Evolutionary conservation across 2,888 invertebrate species (phyloP).

Genomic region (Sericinus montela): DNA sequence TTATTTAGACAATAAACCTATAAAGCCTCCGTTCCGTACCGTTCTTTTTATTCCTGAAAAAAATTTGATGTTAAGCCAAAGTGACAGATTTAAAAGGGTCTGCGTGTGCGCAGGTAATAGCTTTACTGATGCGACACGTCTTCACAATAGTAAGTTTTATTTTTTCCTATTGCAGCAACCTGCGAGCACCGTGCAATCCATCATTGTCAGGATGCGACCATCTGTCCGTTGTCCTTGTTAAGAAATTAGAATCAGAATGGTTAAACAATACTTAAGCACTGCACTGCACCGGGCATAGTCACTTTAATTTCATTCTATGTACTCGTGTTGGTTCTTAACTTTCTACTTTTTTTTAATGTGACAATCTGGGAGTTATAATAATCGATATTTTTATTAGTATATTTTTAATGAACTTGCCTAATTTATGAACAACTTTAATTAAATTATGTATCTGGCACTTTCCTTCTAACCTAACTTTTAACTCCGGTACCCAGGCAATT

Average conservation of each 20-base stretch:
- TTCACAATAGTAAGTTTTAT: slow-evolving; percentile 50
- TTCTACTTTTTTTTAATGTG: neutral
- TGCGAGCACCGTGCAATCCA: slow-evolving; percentile 51
- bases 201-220: slow-evolving; percentile 62
- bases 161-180: slow-evolving; percentile 47
- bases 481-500: no score
- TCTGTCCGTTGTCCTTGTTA: slow-evolving; percentile 66
- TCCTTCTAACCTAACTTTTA: no score
- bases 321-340: neutral
- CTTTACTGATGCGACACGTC: slow-evolving; percentile 45
- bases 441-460: no score
- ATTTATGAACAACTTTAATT: no score
- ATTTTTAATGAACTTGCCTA: no score
- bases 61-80: slow-evolving; percentile 40
- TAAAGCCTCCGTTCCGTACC: no score
- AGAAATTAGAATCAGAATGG: slow-evolving; percentile 68
- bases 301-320: neutral
- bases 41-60: slow-evolving; percentile 11
- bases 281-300: slow-evolving; percentile 29
- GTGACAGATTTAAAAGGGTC: slow-evolving; percentile 61
- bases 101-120: slow-evolving; percentile 58
- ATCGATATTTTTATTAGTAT: no score
- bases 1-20: slow-evolving; percentile 2
- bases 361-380: no score
- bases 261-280: slow-evolving; percentile 43